Evolutionary conservation across 2,888 invertebrate genomes (phyloP).

Genomic region (Andricus quercusramuli): DNA sequence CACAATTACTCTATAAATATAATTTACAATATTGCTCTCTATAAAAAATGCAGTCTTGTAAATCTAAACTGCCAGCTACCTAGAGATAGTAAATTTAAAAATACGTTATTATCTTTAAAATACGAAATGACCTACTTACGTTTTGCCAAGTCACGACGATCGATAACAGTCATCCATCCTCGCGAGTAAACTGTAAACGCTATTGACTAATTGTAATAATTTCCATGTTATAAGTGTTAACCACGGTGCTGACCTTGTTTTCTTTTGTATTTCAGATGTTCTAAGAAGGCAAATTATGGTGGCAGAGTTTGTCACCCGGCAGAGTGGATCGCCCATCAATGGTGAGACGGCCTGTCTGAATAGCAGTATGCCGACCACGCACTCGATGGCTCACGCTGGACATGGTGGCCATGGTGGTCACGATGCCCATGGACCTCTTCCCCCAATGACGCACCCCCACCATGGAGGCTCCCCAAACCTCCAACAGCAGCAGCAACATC

Average conservation of each 20-base stretch:
- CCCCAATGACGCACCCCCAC: constrained; percentile 72
- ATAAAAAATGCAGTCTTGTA: constrained; percentile 9
- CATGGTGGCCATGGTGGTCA: constrained; percentile 65
- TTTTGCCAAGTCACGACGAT: constrained; percentile 10
- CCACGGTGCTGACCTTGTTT: neutral
- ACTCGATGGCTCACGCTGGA: constrained; percentile 75
- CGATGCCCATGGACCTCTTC: constrained; percentile 71
- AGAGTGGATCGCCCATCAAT: constrained; percentile 84
- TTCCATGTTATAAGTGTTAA: neutral
- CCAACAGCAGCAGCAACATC: constrained; percentile 67
- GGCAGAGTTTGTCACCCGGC: constrained; percentile 91
- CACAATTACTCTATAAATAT: constrained; percentile 12
- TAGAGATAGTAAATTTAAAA: constrained; percentile 3
- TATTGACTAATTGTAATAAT: neutral
- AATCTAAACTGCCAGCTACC: neutral
- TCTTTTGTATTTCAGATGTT: constrained; percentile 71
- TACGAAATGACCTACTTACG: neutral
- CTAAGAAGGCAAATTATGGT: constrained; percentile 86
- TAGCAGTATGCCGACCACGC: constrained; percentile 76
- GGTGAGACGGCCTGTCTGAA: constrained; percentile 84
- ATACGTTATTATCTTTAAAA: constrained; percentile 6
- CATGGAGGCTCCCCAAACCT: constrained; percentile 64
- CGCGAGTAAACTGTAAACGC: neutral
- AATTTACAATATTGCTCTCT: neutral
- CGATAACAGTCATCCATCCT: constrained; percentile 11